A percentile compares a stretch with the other conserved stretches of the same genome.
These are phyloP conservation scores for Agonopterix arenella DNA, from an alignment of 2,888 invertebrate species.

Conservation along the genomic window DNA sequence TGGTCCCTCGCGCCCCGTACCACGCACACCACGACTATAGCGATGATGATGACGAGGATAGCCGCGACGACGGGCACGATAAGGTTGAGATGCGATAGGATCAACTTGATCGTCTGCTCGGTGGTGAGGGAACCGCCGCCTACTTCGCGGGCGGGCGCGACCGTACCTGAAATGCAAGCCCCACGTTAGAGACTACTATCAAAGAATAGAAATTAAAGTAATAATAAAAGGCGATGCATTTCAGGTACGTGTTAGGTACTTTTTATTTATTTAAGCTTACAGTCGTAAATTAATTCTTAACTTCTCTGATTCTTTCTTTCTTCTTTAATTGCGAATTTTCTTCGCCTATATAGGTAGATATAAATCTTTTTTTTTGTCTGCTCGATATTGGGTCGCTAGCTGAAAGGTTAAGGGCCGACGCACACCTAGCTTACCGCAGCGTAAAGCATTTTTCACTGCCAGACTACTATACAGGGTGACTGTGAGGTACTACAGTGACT, in stretches of 20 bases:
- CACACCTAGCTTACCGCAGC: too few relatives aligned
- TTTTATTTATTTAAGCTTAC: too few relatives aligned
- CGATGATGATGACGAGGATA: conserved; percentile 93
- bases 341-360: too few relatives aligned
- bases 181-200: conserved; percentile 10
- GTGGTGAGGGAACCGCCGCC: conserved; percentile 81
- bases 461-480: too few relatives aligned
- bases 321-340: too few relatives aligned
- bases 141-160: conserved; percentile 90
- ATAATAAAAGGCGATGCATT: conserved; percentile 59
- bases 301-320: too few relatives aligned
- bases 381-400: too few relatives aligned
- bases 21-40: conserved; percentile 94
- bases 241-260: conserved; percentile 50
- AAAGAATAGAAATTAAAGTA: conserved; percentile 3
- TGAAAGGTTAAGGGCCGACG: too few relatives aligned
- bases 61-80: conserved; percentile 96
- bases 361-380: too few relatives aligned
- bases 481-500: too few relatives aligned
- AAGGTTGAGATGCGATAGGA: conserved; percentile 93
- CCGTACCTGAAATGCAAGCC: conserved; percentile 91
- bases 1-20: conserved; percentile 89
- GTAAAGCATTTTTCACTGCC: too few relatives aligned
- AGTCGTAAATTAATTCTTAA: too few relatives aligned
- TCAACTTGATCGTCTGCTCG: conserved; percentile 90